Percentiles rank a stretch among this genome's conserved stretches.
phyloP scores from a whole-genome alignment of 2,113 vertebrate species.

The Okapia johnstoni region DNA sequence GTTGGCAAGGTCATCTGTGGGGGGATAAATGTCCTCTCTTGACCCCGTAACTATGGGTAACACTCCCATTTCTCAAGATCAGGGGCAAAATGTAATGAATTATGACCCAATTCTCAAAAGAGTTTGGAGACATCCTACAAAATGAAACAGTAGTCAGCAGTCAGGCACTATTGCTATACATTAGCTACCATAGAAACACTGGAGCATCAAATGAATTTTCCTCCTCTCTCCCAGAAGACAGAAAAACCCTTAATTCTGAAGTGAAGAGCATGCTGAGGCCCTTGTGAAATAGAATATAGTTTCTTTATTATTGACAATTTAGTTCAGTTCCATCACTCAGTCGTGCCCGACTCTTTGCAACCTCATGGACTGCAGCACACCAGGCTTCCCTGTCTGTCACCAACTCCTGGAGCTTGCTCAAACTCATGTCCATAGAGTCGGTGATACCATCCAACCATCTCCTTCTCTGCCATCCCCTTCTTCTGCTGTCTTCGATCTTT shows the following conservation, averaged over 20 bases:
- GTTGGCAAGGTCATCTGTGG: neutral
- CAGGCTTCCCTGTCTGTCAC: neutral
- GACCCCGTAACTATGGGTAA: neutral
- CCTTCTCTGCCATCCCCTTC: neutral
- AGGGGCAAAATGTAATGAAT: neutral
- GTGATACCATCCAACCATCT: neutral
- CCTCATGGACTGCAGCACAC: neutral
- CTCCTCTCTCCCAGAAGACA: neutral
- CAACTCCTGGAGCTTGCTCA: neutral
- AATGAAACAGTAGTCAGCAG: neutral
- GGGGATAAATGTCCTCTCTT: neutral
- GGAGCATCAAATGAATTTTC: neutral
- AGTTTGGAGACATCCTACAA: neutral
- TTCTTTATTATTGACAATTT: neutral
- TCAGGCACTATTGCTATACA: too few relatives aligned
- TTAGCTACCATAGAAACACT: accelerated
- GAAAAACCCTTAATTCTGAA: neutral
- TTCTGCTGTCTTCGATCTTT: neutral
- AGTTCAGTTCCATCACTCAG: neutral
- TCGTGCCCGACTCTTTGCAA: neutral
- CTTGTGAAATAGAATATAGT: neutral
- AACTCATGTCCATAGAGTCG: neutral
- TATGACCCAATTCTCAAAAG: neutral
- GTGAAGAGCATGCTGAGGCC: neutral
- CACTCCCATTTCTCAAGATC: neutral